Base-by-base conservation (phyloP, 1,140 invertebrate genomes). In the Bombus impatiens region DNA sequence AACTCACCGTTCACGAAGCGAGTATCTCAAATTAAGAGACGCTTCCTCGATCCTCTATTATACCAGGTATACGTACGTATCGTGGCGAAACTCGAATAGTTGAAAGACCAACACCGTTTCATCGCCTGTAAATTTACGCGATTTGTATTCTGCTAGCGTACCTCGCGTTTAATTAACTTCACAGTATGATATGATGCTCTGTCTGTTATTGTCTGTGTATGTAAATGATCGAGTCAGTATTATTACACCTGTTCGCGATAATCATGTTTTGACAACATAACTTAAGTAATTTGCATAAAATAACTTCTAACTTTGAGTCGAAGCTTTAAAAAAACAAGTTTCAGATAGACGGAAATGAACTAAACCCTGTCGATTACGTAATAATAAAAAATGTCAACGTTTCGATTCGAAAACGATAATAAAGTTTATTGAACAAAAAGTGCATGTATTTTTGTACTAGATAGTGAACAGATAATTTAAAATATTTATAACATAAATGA, bases 11-110 rank as follows among this genome's bases (percentile, higher is more conserved):
- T 78, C 8, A 74, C 10, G n/a, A 44, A 65, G 28, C 35, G 53
- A 87, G 75, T 87, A 83, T 83, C 37, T 59, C 18, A n/a, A 44
- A 59, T 83, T 42, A 77, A 67, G 47, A 75, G 44, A 80, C 35
- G 42, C n/a, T 62, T 62, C 35, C 75, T 25, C 6, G 35, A 77
- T 32, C 59, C 32, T 28, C 25, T 37, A 18, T 70, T 80, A 44
- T 25, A 32, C n/a, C 37, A 10, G 32, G 47, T 18, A 57, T 37
- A 47, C 57, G 15, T 53, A 37, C 9, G 15, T 32, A 47, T 70
- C 78, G 32, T 13, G 37, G 22, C 9, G 67, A 68, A 68, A 68
- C 37, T 15, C 37, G 44, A 62, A 67, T 28, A 44, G 68, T 4
- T 47, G 68, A 59, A 59, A 59, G 65, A 47, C 42, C 42, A 28